Evolutionary conservation across 2,888 invertebrate species (phyloP), one percentile per base, ranked within the genome.

Genomic region (Pammene aurita): DNA sequence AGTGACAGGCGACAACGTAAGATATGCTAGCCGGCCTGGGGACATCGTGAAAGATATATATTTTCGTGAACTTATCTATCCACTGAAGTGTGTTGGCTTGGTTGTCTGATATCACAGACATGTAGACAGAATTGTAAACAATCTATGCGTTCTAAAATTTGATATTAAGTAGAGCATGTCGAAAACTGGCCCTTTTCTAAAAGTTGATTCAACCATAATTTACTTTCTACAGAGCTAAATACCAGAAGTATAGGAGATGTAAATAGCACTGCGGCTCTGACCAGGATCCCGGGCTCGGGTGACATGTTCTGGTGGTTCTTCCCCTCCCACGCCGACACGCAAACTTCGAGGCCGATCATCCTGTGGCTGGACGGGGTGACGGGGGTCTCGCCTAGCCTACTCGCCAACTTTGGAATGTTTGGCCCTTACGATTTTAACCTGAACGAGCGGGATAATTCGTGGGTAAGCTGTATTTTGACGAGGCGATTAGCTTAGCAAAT

Each of bases 341-440:
- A 82, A 0, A 87, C 88, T 7, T 88, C 93, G 72, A 93, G 93
- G 54, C 98, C 98, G 0, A 82, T 97, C 41, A 90, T 97, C 13
- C 93, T 98, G 63, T 98, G 98, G 97, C 89, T 98, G n/a, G 96
- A 97, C 92, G 98, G 98, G 44, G 96, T 97, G 0, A 97, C 96
- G 0, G 97, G 94, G 7, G 93, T 94, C 0, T 95, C 96, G 0
- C 95, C 96, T 0, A 96, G 96, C n/a, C 94, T 96, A 7, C 95
- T 95, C 81, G 98, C 98, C 14, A 98, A 98, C 83, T 97, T 98
- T 79, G 95, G 95, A 75, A 97, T 97, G 89, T 86, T 97, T 66
- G 97, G 97, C 2, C 97, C 97, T 0, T 86, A 95, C 54, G 95
- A 96, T 79, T 82, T 93, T 0, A 86, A 96, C 70, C 87, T 96